These are phyloP conservation scores for Sarcophilus harrisii DNA, from an alignment of 2,797 vertebrate genomes.

Conservation along the genomic window DNA sequence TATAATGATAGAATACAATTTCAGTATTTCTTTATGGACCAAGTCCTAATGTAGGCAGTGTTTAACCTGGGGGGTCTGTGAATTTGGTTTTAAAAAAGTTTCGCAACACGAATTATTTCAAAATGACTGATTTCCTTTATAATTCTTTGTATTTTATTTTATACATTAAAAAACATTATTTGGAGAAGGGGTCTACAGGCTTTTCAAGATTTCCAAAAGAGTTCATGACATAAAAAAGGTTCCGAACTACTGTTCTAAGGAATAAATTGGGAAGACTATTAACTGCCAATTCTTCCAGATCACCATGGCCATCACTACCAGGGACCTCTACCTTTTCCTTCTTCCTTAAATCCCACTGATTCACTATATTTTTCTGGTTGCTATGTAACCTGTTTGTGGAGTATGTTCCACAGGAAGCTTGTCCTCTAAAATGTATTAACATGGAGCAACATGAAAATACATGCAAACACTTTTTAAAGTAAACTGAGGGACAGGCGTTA, in stretches of 20 bases:
- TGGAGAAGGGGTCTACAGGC: neutral
- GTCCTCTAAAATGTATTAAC: neutral
- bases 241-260: neutral
- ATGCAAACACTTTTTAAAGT: constrained; percentile 7
- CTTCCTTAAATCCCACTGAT: neutral
- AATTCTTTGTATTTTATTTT: neutral
- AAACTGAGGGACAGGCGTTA: neutral
- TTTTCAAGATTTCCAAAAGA: neutral
- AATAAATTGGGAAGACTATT: neutral
- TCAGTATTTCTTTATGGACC: constrained; percentile 52
- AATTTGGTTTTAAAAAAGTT: constrained; percentile 37
- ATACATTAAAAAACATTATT: neutral
- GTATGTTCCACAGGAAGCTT: constrained; percentile 47
- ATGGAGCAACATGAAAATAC: neutral
- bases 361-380: constrained; percentile 33
- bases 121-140: neutral
- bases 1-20: constrained; percentile 48
- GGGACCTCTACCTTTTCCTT: neutral
- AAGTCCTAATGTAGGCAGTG: neutral
- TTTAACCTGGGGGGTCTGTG: neutral
- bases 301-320: neutral
- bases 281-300: constrained; percentile 2
- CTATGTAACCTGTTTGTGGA: constrained; percentile 15
- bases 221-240: neutral
- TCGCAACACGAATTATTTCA: neutral